Evolutionary conservation across 2,113 vertebrate species (phyloP).

Genomic region (Aix galericulata): DNA sequence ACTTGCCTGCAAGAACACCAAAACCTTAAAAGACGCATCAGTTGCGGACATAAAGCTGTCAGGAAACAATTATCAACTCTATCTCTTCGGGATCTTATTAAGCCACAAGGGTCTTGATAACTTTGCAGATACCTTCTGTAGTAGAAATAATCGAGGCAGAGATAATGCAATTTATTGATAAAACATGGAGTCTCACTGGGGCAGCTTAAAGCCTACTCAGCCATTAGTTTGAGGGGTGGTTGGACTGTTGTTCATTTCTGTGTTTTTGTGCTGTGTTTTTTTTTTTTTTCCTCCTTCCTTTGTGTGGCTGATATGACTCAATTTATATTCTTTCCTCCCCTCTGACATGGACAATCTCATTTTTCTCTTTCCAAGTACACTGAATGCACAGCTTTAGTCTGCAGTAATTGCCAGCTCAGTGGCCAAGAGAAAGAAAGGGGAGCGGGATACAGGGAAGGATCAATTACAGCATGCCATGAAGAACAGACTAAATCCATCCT

Average conservation of each 20-base stretch:
- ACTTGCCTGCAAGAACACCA: constrained; percentile 23
- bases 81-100: constrained; percentile 13
- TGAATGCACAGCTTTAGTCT: not conserved
- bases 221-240: not conserved
- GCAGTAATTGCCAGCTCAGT: not conserved
- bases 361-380: not conserved
- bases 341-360: not conserved
- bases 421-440: not conserved
- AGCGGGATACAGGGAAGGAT: not conserved
- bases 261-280: fast-evolving
- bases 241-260: not conserved
- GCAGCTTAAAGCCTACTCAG: not conserved
- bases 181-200: not conserved
- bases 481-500: not conserved
- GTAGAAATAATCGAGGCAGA: constrained; percentile 22
- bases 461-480: not conserved
- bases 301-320: not conserved
- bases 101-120: constrained; percentile 18
- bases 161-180: constrained; percentile 55
- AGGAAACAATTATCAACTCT: constrained; percentile 17
- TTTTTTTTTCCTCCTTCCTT: not conserved
- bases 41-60: not conserved
- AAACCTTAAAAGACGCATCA: not conserved
- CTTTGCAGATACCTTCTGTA: constrained; percentile 24
- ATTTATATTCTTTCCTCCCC: not conserved